Conservation (phyloP, 2,113 vertebrate species). For the Fulica atra region DNA sequence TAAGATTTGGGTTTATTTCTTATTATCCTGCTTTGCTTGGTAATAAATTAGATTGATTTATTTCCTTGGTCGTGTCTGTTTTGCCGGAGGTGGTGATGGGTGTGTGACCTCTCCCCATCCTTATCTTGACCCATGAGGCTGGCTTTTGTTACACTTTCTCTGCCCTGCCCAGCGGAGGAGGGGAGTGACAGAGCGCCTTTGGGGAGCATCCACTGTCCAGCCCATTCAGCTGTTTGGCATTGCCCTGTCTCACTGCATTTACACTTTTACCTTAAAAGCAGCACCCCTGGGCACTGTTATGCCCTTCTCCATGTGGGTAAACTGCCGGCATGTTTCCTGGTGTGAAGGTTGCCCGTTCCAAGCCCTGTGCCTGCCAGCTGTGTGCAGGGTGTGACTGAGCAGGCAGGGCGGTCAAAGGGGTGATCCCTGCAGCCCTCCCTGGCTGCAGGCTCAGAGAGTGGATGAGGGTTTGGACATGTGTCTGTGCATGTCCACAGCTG, state of each 20-base stretch:
- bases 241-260: rapidly evolving
- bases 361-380: rapidly evolving
- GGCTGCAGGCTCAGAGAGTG: no score
- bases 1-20: no score
- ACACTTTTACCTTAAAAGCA: background rate
- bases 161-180: no score
- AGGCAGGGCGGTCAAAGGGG: background rate
- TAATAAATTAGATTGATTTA: no score
- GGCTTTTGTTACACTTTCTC: no score
- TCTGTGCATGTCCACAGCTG: rapidly evolving
- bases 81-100: no score
- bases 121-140: no score
- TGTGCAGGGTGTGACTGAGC: rapidly evolving
- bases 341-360: background rate
- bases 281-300: background rate
- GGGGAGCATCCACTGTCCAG: no score
- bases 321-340: background rate
- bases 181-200: no score
- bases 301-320: rapidly evolving
- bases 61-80: no score
- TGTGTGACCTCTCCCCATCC: no score
- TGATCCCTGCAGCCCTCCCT: background rate
- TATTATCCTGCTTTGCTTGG: no score
- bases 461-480: background rate
- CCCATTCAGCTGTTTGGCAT: background rate